Evolutionary conservation across 2,888 invertebrate genomes (phyloP).

Genomic region (Teleiodes luculella): DNA sequence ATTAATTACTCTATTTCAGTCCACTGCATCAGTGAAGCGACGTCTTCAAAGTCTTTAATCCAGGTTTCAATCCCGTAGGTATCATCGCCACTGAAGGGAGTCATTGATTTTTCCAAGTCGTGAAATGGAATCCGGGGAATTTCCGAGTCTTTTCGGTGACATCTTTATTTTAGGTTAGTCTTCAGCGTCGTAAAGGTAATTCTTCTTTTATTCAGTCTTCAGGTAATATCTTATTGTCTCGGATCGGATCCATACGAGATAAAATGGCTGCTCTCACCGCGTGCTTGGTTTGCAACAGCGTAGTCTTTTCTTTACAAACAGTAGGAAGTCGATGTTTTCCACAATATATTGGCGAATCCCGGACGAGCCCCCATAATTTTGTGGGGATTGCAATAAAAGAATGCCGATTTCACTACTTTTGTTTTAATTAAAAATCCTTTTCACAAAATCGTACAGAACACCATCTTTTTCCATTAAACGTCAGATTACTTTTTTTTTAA

Average conservation of each 20-base stretch:
- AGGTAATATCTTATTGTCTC: too few species aligned
- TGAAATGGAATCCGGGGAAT: not conserved
- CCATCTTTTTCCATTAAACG: too few species aligned
- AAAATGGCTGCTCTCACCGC: too few species aligned
- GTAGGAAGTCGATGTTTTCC: not conserved
- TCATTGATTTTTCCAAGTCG: slow-evolving; percentile 19
- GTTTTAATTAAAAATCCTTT: too few species aligned
- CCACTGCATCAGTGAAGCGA: slow-evolving; percentile 16
- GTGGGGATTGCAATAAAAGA: not conserved
- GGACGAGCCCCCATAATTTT: slow-evolving; percentile 8
- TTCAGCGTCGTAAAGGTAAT: not conserved
- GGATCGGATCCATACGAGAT: too few species aligned
- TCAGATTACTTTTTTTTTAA: too few species aligned
- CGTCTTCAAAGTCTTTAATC: slow-evolving; percentile 17
- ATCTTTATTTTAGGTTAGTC: slow-evolving; percentile 1
- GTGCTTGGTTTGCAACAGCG: not conserved
- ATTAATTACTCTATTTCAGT: slow-evolving; percentile 14
- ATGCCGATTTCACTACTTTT: too few species aligned
- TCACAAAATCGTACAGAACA: too few species aligned
- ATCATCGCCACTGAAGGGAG: slow-evolving; percentile 19
- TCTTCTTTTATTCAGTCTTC: not conserved
- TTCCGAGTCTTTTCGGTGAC: slow-evolving; percentile 7
- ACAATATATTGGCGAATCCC: not conserved
- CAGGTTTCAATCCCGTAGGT: slow-evolving; percentile 12
- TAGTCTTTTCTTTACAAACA: not conserved